phyloP scores from a whole-genome alignment of 53 echinoderm and acorn worm genomes.

The Holothuria scabra region DNA sequence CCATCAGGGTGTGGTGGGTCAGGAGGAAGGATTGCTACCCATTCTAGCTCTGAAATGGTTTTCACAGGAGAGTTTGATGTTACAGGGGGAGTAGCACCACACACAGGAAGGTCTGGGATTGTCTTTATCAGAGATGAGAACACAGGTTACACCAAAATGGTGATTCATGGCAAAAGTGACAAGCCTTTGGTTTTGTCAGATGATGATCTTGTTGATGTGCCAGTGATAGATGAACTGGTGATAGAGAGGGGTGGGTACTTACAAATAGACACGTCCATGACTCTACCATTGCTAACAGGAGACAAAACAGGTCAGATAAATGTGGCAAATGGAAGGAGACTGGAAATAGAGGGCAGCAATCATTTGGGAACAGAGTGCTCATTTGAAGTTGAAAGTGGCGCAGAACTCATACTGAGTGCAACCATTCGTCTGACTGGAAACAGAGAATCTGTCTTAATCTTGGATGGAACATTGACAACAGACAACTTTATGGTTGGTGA shows the following conservation, averaged over 20 bases:
- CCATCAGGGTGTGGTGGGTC: constrained; percentile 67
- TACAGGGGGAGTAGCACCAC: constrained; percentile 43
- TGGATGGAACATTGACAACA: constrained; percentile 68
- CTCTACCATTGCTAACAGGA: constrained; percentile 56
- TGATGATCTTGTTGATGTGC: constrained; percentile 41
- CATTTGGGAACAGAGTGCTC: constrained; percentile 63
- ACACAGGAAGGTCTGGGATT: constrained; percentile 68
- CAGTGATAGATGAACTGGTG: constrained; percentile 55
- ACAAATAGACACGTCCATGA: constrained; percentile 44
- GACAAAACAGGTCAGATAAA: constrained; percentile 70
- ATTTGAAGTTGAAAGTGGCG: constrained; percentile 64
- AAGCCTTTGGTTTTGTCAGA: constrained; percentile 52
- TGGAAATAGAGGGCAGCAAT: constrained; percentile 35
- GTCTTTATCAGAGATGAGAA: constrained; percentile 49
- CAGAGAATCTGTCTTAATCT: constrained; percentile 41
- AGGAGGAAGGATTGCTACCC: constrained; percentile 77
- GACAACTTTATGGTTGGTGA: constrained; percentile 49
- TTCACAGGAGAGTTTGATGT: constrained; percentile 63
- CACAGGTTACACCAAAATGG: constrained; percentile 40
- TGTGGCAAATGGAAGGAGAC: constrained; percentile 29
- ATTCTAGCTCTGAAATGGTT: constrained; percentile 45
- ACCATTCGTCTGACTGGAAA: constrained; percentile 54
- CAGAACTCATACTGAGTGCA: constrained; percentile 37
- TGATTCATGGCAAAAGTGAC: constrained; percentile 57
- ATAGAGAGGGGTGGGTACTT: constrained; percentile 58